These are phyloP conservation scores for Psephotus haematonotus DNA, from an alignment of 2,113 vertebrate species.

Conservation along the genomic window DNA sequence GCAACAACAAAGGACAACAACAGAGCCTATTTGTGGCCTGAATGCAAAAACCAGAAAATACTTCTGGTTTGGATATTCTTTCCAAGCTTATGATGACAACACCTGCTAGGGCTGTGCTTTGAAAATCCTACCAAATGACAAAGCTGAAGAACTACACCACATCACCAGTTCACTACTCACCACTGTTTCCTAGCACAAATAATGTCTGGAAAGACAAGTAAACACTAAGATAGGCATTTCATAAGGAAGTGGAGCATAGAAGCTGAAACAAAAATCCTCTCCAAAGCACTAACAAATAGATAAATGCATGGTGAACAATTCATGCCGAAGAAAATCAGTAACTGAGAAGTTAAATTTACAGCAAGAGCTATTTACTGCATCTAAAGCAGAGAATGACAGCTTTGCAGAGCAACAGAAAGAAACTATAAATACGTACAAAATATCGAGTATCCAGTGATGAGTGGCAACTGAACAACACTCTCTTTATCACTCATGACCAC, in stretches of 20 bases:
- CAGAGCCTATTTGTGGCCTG: neutral
- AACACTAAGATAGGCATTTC: slow-evolving; percentile 6
- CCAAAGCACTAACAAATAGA: neutral
- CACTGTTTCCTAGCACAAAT: neutral
- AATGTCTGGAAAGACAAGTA: slow-evolving; percentile 38
- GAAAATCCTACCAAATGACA: slow-evolving; percentile 18
- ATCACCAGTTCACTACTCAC: neutral
- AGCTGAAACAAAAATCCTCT: neutral
- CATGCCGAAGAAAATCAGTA: slow-evolving; percentile 10
- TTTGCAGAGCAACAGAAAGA: neutral
- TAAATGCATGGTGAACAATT: neutral
- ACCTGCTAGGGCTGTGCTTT: neutral
- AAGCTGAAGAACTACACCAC: neutral
- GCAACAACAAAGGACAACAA: neutral
- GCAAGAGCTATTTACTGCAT: neutral
- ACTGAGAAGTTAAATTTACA: slow-evolving; percentile 1
- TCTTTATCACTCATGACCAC: neutral
- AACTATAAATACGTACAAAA: neutral
- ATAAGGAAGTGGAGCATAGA: neutral
- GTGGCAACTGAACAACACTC: neutral
- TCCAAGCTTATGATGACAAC: neutral
- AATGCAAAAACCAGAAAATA: neutral
- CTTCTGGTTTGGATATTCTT: neutral
- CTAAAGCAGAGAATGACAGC: neutral
- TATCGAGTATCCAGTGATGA: neutral